Evolutionary conservation across 2,113 vertebrate genomes (phyloP).

Genomic region (Cepphus grylle): DNA sequence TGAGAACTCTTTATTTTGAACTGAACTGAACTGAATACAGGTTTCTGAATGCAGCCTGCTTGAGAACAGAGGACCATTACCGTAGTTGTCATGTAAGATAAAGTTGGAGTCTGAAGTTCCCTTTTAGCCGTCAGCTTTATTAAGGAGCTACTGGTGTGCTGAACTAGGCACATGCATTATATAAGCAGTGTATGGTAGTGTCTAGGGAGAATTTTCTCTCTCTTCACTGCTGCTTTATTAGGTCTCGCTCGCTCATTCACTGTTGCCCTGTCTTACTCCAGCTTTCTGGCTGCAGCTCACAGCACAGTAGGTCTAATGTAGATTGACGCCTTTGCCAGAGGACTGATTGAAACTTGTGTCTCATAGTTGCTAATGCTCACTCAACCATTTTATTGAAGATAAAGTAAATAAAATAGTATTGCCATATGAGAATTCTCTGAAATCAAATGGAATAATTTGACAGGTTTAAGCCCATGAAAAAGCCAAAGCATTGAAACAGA

Average conservation of each 20-base stretch:
- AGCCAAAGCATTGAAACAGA: slow-evolving; percentile 61
- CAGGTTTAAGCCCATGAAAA: slow-evolving; percentile 75
- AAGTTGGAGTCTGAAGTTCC: slow-evolving; percentile 73
- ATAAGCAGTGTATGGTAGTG: slow-evolving; percentile 64
- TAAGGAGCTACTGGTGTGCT: slow-evolving; percentile 74
- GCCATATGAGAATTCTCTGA: slow-evolving; percentile 86
- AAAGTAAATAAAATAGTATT: slow-evolving; percentile 97
- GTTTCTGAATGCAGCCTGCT: slow-evolving; percentile 45
- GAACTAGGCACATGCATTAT: slow-evolving; percentile 76
- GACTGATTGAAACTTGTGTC: slow-evolving; percentile 90
- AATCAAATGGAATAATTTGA: slow-evolving; percentile 88
- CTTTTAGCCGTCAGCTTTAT: slow-evolving; percentile 80
- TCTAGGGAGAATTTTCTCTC: slow-evolving; percentile 72
- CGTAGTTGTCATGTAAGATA: slow-evolving; percentile 82
- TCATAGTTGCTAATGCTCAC: slow-evolving; percentile 90
- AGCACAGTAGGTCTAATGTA: slow-evolving; percentile 75
- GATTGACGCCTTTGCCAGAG: slow-evolving; percentile 79
- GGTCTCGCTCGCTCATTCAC: slow-evolving; percentile 38
- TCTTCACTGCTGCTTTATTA: slow-evolving; percentile 57
- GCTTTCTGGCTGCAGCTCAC: slow-evolving; percentile 63
- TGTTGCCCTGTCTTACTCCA: slow-evolving; percentile 46
- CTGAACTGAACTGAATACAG: slow-evolving; percentile 8
- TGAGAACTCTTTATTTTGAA: slow-evolving; percentile 46
- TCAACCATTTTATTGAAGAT: slow-evolving; percentile 97
- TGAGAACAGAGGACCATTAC: slow-evolving; percentile 71